These are phyloP conservation scores for Dynastes hyllus DNA, from an alignment of 2,888 invertebrate species.

Conservation along the genomic window DNA sequence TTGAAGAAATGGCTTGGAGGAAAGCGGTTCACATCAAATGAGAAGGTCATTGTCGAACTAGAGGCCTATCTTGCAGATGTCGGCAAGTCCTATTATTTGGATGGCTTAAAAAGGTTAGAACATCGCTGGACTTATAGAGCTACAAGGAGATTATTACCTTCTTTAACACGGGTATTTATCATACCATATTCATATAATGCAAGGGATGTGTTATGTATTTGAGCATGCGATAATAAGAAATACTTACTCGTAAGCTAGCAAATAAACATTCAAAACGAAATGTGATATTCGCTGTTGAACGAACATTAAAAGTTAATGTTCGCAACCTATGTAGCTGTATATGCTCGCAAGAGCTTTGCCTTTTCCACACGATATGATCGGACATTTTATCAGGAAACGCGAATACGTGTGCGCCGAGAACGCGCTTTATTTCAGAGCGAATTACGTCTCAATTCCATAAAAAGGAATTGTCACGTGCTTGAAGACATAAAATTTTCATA, in stretches of 20 bases:
- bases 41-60: no score
- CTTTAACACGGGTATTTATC: no score
- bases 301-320: slow-evolving; percentile 14
- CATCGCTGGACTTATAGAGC: no score
- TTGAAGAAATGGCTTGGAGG: no score
- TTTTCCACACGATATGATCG: slow-evolving; percentile 23
- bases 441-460: slow-evolving; percentile 49
- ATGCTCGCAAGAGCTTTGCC: not conserved
- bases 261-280: not conserved
- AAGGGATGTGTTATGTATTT: no score
- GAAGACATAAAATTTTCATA: slow-evolving; percentile 50
- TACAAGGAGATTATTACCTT: no score
- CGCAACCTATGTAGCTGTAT: slow-evolving; percentile 1
- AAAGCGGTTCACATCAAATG: no score
- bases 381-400: slow-evolving; percentile 26
- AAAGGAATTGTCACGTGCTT: slow-evolving; percentile 49
- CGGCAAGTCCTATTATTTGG: no score
- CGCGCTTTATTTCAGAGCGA: slow-evolving; percentile 36
- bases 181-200: no score
- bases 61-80: no score
- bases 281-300: not conserved
- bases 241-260: no score
- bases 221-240: not conserved
- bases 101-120: no score
- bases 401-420: slow-evolving; percentile 18